Conservation (phyloP, 2,797 vertebrate species). For the Orestias chungarensis region DNA sequence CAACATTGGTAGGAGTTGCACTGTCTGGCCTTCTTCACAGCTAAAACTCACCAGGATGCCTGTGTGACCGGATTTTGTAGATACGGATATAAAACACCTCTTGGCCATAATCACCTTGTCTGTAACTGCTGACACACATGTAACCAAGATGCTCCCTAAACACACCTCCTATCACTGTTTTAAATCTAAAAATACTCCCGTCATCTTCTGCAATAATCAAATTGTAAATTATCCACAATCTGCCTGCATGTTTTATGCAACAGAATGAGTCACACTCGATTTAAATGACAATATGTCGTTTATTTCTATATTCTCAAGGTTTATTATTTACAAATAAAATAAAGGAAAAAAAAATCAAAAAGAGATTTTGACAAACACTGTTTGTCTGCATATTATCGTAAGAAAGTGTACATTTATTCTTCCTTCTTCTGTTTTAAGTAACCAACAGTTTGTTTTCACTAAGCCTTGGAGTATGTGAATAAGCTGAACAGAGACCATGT, state of each 20-base stretch:
- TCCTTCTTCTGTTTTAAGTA: constrained; percentile 79
- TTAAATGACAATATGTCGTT: constrained; percentile 86
- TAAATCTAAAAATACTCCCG: constrained; percentile 11
- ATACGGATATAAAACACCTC: constrained; percentile 58
- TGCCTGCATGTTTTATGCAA: constrained; percentile 24
- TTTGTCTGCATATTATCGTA: constrained; percentile 89
- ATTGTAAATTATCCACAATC: constrained; percentile 24
- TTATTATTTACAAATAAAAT: constrained; percentile 88
- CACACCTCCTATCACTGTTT: constrained; percentile 21
- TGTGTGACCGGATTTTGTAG: constrained; percentile 25
- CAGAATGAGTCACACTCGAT: constrained; percentile 62
- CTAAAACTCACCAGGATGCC: neutral
- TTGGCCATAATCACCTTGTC: constrained; percentile 25
- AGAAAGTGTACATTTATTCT: constrained; percentile 86
- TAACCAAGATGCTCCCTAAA: constrained; percentile 10
- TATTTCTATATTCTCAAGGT: constrained; percentile 89
- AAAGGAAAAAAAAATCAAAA: constrained; percentile 77
- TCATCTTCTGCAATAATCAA: constrained; percentile 14
- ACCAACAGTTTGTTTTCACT: constrained; percentile 70
- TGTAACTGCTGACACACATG: constrained; percentile 40
- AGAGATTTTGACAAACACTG: constrained; percentile 84
- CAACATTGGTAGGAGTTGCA: neutral
- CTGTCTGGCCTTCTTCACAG: neutral
- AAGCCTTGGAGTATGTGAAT: constrained; percentile 79
- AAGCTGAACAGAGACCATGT: constrained; percentile 76